Evolutionary conservation across 2,113 vertebrate genomes (phyloP).

Genomic region (Platichthys flesus): DNA sequence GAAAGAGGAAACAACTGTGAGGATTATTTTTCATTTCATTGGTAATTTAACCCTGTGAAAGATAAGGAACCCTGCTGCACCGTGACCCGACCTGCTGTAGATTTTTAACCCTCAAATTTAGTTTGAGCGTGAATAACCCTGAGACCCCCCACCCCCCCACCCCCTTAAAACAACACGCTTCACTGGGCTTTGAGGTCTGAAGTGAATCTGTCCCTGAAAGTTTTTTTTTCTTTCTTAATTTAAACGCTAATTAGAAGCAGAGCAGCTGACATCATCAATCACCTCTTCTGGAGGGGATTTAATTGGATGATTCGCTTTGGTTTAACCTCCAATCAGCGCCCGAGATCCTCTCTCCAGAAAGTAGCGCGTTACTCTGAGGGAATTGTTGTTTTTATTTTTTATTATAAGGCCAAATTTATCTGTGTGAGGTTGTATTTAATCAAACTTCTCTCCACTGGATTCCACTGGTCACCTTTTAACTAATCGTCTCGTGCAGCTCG

Average conservation of each 20-base stretch:
- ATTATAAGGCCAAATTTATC: background rate
- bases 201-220: slow-evolving; percentile 1
- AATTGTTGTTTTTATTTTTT: background rate
- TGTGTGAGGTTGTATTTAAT: too few species aligned
- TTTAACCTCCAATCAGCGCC: slow-evolving; percentile 39
- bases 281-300: slow-evolving; percentile 64
- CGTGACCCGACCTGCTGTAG: slow-evolving; percentile 3
- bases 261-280: slow-evolving; percentile 83
- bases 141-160: too few species aligned
- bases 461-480: slow-evolving; percentile 8
- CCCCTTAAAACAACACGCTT: slow-evolving; percentile 1
- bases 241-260: slow-evolving; percentile 83
- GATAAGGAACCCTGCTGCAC: background rate
- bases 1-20: background rate
- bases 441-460: background rate
- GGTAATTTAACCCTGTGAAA: background rate
- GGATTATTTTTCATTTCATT: background rate
- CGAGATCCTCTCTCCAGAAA: background rate
- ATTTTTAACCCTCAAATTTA: slow-evolving; percentile 42
- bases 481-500: slow-evolving; percentile 6
- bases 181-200: slow-evolving; percentile 48
- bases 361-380: background rate
- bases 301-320: slow-evolving; percentile 67
- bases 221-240: slow-evolving; percentile 59
- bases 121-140: too few species aligned